Conservation (phyloP, 2,113 vertebrate genomes). For the Dunckerocampus dactyliophorus region DNA sequence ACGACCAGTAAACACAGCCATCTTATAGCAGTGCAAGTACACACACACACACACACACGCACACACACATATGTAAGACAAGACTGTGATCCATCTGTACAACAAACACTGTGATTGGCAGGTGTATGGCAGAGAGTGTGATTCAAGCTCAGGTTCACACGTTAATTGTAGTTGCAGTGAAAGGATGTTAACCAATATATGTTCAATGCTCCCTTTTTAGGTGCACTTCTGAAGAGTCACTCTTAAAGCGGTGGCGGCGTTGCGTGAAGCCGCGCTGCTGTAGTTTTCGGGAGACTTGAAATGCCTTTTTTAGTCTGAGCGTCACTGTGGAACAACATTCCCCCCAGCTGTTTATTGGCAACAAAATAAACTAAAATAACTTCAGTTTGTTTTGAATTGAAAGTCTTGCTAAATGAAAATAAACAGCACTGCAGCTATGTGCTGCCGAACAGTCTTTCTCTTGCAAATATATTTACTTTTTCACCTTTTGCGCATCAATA, state of each 20-base stretch:
- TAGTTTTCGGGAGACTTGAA: conserved; percentile 70
- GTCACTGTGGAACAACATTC: conserved; percentile 65
- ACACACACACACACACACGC: conserved; percentile 56
- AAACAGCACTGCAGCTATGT: conserved; percentile 69
- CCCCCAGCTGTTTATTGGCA: conserved; percentile 76
- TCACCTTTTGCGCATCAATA: conserved; percentile 31
- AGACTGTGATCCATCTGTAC: conserved; percentile 55
- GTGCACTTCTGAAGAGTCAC: conserved; percentile 65
- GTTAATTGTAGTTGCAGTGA: conserved; percentile 67
- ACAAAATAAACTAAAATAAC: conserved; percentile 77
- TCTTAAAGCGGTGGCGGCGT: conserved; percentile 60
- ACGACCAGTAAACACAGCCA: conserved; percentile 58
- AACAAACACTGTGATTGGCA: conserved; percentile 68
- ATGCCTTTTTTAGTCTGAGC: conserved; percentile 56
- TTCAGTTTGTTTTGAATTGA: conserved; percentile 79
- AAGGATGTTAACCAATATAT: conserved; percentile 77
- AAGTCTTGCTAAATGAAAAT: conserved; percentile 78
- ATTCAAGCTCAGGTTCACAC: conserved; percentile 57
- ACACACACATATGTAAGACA: conserved; percentile 59
- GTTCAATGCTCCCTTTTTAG: conserved; percentile 72
- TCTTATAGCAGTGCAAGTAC: conserved; percentile 55
- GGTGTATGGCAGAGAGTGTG: conserved; percentile 56
- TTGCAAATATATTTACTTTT: conserved; percentile 57
- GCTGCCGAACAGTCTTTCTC: conserved; percentile 35
- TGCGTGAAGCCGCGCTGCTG: conserved; percentile 46